These are phyloP conservation scores for Amblyjoppa proteus DNA, from an alignment of 2,888 invertebrate genomes.

Conservation along the genomic window DNA sequence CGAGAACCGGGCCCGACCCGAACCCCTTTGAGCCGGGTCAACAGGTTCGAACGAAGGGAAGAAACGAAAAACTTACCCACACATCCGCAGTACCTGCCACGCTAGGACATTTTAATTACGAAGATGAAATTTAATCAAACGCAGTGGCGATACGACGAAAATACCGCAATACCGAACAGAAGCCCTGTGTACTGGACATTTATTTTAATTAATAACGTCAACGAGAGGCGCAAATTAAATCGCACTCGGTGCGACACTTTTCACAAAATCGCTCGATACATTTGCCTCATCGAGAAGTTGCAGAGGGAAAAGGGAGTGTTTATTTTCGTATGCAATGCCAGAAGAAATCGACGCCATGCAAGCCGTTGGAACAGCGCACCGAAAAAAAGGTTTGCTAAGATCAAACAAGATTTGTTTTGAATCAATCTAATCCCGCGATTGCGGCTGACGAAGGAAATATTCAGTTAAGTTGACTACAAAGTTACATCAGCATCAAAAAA, in stretches of 20 bases:
- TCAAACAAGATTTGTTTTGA: too few relatives aligned
- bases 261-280: neutral
- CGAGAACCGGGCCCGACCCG: neutral
- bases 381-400: too few relatives aligned
- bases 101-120: neutral
- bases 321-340: neutral
- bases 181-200: neutral
- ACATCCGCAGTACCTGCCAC: neutral
- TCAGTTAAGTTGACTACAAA: too few relatives aligned
- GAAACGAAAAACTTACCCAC: neutral
- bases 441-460: too few relatives aligned
- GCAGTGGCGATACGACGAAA: neutral
- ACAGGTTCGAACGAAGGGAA: neutral
- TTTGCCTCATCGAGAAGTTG: neutral
- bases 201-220: neutral
- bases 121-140: neutral
- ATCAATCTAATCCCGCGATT: too few relatives aligned
- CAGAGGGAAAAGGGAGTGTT: neutral
- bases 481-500: too few relatives aligned
- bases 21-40: conserved; percentile 1
- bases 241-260: neutral
- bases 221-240: neutral
- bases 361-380: too few relatives aligned
- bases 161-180: neutral
- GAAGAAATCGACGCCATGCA: too few relatives aligned